Base-by-base conservation (phyloP, 53 echinoderm and acorn worm genomes). In the Astropecten irregularis region DNA sequence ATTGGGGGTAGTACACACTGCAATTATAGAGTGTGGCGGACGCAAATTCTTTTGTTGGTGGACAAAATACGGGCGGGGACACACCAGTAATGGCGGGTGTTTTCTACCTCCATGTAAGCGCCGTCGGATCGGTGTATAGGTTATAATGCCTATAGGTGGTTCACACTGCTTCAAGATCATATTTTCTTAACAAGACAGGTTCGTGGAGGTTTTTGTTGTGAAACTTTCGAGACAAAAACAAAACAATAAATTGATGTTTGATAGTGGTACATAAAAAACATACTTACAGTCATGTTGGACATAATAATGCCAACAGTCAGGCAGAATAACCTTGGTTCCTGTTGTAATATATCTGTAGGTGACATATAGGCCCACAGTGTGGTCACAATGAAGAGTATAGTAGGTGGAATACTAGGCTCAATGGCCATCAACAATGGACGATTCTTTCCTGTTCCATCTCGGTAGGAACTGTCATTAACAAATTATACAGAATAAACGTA, bases 211-310 rank as follows among this genome's bases (percentile, higher is more conserved):
- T 18, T 15, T 1, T 29, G 35, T 26, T 64, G 34, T 63, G 0
- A n/a, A 3, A 11, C 15, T 1, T 60, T 15, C 15, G 3, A 28
- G 38, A 6, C 7, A 27, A 21, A 39, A 1, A 42, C 5, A 19
- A 18, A 26, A 15, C 7, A 42, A 11, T 20, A 40, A 1, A 42
- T 8, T 54, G 28, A 32, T 16, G 11, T 54, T 57, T n/a, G n/a
- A n/a, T n/a, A n/a, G n/a, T n/a, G 62, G 11, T 15, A 61, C 21
- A 23, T 61, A 10, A 19, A 11, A 11, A 11, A 28, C 34, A 28
- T 27, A 91, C 93, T 93, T 92, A 96, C 97, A 60, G 76, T 65
- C 16, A 90, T 87, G 69, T 96, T 96, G 37, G 97, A 96, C 63
- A 91, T 69, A 23, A 88, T 34, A 22, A 87, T 40, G 5, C 89